Conservation (phyloP, 1,140 invertebrate species). For the Ceratitis capitata region DNA sequence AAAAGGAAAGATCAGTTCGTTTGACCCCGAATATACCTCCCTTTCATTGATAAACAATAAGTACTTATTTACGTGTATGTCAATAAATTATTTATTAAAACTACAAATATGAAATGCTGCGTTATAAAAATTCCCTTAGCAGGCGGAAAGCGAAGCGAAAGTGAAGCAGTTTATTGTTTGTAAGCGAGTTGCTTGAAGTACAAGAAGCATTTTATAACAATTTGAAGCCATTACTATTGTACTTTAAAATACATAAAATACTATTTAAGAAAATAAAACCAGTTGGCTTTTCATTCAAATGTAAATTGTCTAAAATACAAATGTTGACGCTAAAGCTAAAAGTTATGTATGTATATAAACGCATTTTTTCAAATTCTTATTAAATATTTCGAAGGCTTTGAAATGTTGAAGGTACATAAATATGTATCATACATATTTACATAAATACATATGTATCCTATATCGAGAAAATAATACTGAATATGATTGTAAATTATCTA, state of each 20-base stretch:
- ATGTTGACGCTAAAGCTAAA: too few relatives aligned
- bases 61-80: neutral
- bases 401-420: neutral
- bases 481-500: neutral
- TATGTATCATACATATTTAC: too few relatives aligned
- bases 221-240: neutral
- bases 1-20: neutral
- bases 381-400: neutral
- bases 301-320: neutral
- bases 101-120: neutral
- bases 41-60: conserved; percentile 25
- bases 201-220: neutral
- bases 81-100: neutral
- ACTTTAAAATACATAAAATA: too few relatives aligned
- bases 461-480: neutral
- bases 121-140: too few relatives aligned
- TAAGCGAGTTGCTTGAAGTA: neutral
- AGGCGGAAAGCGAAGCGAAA: too few relatives aligned
- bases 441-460: too few relatives aligned
- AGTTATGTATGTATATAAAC: neutral
- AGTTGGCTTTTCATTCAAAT: neutral
- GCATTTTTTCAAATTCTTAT: neutral
- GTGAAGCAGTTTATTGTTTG: neutral
- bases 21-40: conserved; percentile 29
- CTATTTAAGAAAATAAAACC: neutral